Evolutionary conservation across 2,797 vertebrate genomes (phyloP).

Genomic region (Artibeus lituratus): DNA sequence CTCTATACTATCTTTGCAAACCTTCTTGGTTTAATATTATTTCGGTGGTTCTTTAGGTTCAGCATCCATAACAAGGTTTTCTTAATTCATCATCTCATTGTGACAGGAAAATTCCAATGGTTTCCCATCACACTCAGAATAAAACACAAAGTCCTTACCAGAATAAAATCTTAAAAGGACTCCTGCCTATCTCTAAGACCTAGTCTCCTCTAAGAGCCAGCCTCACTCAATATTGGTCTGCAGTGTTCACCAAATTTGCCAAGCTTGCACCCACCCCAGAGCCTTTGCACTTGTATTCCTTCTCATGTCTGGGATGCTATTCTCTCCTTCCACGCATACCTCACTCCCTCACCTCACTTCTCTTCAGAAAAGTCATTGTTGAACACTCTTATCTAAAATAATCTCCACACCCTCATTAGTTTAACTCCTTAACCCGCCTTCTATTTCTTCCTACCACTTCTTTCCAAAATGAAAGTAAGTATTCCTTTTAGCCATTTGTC

Average conservation of each 20-base stretch:
- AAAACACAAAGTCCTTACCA: conserved; percentile 2
- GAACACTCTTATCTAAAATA: background rate
- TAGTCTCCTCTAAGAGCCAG: background rate
- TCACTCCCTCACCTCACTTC: background rate
- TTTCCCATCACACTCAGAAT: background rate
- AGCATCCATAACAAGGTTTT: background rate
- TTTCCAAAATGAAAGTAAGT: background rate
- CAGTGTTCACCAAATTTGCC: background rate
- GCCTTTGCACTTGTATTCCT: background rate
- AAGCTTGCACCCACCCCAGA: background rate
- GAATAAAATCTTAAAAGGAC: background rate
- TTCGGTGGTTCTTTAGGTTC: background rate
- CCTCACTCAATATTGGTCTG: background rate
- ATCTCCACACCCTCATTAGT: background rate
- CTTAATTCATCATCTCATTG: background rate
- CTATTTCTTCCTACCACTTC: conserved; percentile 8
- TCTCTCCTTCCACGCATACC: background rate
- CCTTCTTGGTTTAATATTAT: background rate
- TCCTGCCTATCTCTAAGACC: background rate
- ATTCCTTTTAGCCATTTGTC: background rate
- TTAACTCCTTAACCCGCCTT: background rate
- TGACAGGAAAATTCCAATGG: background rate
- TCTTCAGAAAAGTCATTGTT: background rate
- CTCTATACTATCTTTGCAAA: background rate
- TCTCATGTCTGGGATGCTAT: background rate